phyloP scores from a whole-genome alignment of 2,113 vertebrate genomes.

The Willisornis vidua region DNA sequence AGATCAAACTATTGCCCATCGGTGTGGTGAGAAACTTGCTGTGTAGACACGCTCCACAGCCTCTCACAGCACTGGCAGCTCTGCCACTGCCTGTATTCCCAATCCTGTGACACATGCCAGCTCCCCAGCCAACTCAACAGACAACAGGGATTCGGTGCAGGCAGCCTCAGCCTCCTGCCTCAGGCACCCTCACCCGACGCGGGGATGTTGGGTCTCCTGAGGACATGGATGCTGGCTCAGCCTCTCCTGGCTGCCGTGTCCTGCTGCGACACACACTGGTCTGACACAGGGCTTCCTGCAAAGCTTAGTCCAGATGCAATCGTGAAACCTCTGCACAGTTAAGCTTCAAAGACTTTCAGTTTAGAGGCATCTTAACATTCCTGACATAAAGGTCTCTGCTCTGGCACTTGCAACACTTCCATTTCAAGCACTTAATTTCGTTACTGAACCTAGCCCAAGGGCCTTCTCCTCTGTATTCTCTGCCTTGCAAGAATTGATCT shows the following conservation, averaged over 20 bases:
- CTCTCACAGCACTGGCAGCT: not conserved
- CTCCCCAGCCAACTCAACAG: not conserved
- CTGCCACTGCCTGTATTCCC: not conserved
- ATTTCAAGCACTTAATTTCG: conserved; percentile 38
- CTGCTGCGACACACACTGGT: not conserved
- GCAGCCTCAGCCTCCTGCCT: not conserved
- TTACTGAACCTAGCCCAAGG: conserved; percentile 34
- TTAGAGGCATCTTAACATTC: not conserved
- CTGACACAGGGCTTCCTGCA: not conserved
- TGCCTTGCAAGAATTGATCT: conserved; percentile 30
- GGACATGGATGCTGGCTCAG: not conserved
- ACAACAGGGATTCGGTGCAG: not conserved
- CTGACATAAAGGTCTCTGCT: not conserved
- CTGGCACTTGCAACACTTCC: not conserved
- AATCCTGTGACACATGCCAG: not conserved
- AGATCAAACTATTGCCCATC: fast-evolving
- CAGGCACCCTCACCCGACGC: fast-evolving
- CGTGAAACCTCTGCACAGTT: fast-evolving
- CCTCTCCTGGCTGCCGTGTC: not conserved
- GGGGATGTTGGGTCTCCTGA: not conserved
- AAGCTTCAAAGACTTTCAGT: not conserved
- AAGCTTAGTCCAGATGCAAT: not conserved
- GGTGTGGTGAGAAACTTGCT: not conserved
- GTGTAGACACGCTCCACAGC: fast-evolving
- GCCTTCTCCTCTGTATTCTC: not conserved